phyloP scores from a whole-genome alignment of 37 sponge, comb jelly and placozoan genomes.

The Oscarella lobularis region DNA sequence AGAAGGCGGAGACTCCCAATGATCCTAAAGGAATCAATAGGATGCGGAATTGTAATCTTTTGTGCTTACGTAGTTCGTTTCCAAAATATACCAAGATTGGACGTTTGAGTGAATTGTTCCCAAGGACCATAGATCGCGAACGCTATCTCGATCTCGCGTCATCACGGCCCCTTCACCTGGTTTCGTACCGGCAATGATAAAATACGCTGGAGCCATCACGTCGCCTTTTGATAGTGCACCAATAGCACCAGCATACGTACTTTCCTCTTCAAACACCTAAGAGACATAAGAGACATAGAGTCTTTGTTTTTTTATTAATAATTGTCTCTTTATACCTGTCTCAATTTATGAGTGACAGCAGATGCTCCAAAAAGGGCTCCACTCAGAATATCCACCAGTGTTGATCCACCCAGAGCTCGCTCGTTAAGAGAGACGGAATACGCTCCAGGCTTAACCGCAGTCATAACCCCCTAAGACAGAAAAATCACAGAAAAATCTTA shows the following conservation, averaged over 20 bases:
- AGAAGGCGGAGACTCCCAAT: conserved; percentile 20
- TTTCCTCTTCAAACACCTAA: conserved; percentile 19
- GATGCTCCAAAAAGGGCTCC: conserved; percentile 16
- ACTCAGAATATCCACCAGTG: conserved; percentile 21
- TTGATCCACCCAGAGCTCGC: conserved; percentile 28
- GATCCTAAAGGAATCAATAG: conserved; percentile 25
- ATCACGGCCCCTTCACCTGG: conserved; percentile 33
- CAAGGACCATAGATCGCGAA: conserved; percentile 15
- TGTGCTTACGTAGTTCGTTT: conserved; percentile 53
- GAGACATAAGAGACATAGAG: not conserved
- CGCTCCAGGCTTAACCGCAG: conserved; percentile 26
- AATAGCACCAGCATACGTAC: conserved; percentile 21
- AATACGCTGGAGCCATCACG: conserved; percentile 51
- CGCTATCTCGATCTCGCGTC: conserved; percentile 28
- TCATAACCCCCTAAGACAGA: conserved; percentile 29
- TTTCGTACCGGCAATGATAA: conserved; percentile 33
- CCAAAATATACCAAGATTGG: conserved; percentile 43
- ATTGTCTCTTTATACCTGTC: too few species aligned
- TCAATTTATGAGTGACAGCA: conserved; percentile 24
- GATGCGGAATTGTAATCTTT: not conserved
- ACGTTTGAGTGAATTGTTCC: not conserved
- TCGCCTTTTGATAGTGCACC: conserved; percentile 8
- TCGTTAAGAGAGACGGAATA: conserved; percentile 51
- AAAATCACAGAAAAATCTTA: not conserved
- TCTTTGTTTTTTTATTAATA: not conserved